phyloP scores from a whole-genome alignment of 2,113 vertebrate genomes.

The Notechis scutatus region DNA sequence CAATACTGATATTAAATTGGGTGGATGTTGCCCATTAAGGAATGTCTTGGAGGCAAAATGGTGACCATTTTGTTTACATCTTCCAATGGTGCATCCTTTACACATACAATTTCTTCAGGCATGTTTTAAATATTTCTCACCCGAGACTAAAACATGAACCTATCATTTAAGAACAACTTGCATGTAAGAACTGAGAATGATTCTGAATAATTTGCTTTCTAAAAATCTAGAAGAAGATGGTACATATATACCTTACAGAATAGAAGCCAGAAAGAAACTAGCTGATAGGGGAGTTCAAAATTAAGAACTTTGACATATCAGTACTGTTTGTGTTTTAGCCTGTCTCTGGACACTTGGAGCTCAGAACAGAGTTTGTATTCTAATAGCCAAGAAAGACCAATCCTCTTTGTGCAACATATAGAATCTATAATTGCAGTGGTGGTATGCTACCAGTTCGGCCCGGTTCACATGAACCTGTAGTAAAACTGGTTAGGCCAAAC shows the following conservation, averaged over 20 bases:
- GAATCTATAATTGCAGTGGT: background rate
- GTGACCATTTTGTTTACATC: background rate
- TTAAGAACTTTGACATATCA: background rate
- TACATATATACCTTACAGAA: background rate
- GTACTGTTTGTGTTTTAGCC: background rate
- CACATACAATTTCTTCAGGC: background rate
- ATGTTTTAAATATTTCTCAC: background rate
- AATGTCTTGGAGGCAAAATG: slow-evolving; percentile 54
- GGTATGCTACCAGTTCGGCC: no score
- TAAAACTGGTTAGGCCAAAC: no score
- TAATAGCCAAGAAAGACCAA: background rate
- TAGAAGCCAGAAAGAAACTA: background rate
- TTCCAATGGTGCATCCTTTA: background rate
- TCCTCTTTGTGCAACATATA: background rate
- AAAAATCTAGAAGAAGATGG: background rate
- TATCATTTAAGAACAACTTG: background rate
- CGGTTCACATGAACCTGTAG: no score
- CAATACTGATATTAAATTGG: background rate
- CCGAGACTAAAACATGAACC: background rate
- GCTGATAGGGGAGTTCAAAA: background rate
- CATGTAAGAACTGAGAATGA: background rate
- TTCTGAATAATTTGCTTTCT: background rate
- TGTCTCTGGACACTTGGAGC: background rate
- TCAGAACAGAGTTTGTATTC: background rate
- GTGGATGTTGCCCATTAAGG: slow-evolving; percentile 10